Evolutionary conservation across 2,888 invertebrate species (phyloP).

Genomic region (Tigriopus californicus): DNA sequence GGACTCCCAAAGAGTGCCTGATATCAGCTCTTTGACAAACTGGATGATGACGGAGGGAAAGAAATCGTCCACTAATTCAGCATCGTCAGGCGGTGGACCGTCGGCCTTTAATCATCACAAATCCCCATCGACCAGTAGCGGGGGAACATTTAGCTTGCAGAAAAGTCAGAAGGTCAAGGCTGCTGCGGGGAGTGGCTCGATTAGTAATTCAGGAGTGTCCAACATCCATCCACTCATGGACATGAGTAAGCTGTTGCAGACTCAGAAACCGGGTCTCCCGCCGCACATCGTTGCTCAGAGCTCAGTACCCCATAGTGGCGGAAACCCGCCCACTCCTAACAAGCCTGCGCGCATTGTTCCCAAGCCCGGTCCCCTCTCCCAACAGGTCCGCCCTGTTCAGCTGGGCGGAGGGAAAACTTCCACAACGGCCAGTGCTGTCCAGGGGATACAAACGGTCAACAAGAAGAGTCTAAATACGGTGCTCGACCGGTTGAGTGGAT

Average conservation of each 20-base stretch:
- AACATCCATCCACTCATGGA: constrained; percentile 5
- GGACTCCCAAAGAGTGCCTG: not conserved
- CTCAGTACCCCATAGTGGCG: not conserved
- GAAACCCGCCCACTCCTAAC: not conserved
- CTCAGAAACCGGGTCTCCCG: constrained; percentile 4
- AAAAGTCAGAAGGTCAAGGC: not conserved
- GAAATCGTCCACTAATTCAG: too few species aligned
- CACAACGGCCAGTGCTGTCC: not conserved
- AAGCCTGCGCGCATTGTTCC: not conserved
- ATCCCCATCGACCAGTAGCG: too few species aligned
- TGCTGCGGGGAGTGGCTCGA: not conserved
- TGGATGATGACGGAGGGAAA: not conserved
- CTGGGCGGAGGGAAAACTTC: not conserved
- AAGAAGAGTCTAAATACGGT: constrained; percentile 12
- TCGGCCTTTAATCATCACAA: not conserved
- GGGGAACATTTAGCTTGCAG: too few species aligned
- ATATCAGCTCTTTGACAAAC: not conserved
- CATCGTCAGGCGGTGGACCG: not conserved
- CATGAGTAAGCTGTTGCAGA: constrained; percentile 13
- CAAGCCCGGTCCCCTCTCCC: not conserved
- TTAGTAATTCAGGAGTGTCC: not conserved
- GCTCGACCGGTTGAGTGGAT: constrained; percentile 8
- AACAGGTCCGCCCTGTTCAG: not conserved
- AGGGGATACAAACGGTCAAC: not conserved
- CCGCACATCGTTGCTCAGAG: constrained; percentile 14